A percentile compares a stretch with the other conserved stretches of the same genome.
Conservation (phyloP, 2,113 vertebrate genomes). For the Hystrix brachyura region DNA sequence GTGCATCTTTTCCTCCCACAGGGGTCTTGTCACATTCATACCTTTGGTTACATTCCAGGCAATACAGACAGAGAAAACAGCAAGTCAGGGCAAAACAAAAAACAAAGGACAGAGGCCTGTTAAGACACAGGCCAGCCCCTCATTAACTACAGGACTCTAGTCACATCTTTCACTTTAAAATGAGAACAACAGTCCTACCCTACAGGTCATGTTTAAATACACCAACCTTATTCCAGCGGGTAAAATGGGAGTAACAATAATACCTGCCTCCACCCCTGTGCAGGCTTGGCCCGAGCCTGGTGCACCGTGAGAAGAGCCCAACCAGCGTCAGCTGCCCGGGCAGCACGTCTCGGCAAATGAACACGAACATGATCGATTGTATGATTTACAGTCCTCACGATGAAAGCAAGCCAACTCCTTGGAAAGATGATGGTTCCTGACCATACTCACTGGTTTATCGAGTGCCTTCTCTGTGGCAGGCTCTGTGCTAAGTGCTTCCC, state of each 20-base stretch:
- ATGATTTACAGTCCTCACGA: neutral
- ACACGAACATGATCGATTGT: neutral
- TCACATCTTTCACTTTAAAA: neutral
- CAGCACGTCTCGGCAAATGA: neutral
- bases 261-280: neutral
- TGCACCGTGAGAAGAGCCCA: neutral
- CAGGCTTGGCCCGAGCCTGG: neutral
- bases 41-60: slow-evolving; percentile 4
- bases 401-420: neutral
- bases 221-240: neutral
- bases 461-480: neutral
- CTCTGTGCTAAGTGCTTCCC: neutral
- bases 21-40: slow-evolving; percentile 21
- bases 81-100: neutral
- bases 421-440: neutral
- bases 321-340: neutral
- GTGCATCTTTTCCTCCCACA: neutral
- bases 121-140: neutral
- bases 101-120: neutral
- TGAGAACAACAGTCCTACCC: neutral
- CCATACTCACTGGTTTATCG: neutral
- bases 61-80: neutral
- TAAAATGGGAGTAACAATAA: neutral
- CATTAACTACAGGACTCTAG: neutral
- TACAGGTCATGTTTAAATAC: neutral